These are phyloP conservation scores for Aphyosemion australe DNA, from an alignment of 2,113 vertebrate species.

Conservation along the genomic window DNA sequence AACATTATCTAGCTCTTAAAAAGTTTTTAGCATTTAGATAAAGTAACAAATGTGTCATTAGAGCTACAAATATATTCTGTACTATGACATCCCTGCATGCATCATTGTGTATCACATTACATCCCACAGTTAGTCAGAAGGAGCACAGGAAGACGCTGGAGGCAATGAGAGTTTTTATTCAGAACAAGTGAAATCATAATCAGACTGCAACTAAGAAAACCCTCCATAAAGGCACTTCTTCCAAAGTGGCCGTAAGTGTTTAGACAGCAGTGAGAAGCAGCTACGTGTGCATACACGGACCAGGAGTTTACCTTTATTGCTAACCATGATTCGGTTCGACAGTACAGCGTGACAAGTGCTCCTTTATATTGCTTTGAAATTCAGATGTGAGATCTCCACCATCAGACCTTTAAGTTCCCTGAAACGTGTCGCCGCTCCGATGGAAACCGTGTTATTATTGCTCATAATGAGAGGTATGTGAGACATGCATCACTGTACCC, in stretches of 20 bases:
- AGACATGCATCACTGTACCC: constrained; percentile 45
- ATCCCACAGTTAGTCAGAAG: constrained; percentile 11
- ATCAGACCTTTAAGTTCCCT: constrained; percentile 57
- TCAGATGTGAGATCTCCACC: constrained; percentile 36
- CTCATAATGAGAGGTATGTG: constrained; percentile 62
- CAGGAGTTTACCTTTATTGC: constrained; percentile 70
- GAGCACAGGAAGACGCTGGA: constrained; percentile 39
- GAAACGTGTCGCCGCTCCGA: constrained; percentile 63
- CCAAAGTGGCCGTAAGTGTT: constrained; percentile 71
- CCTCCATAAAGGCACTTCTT: constrained; percentile 77
- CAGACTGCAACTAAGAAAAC: constrained; percentile 57
- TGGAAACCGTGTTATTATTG: constrained; percentile 70
- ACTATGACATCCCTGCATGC: constrained; percentile 54
- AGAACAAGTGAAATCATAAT: constrained; percentile 72
- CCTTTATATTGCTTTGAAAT: constrained; percentile 67
- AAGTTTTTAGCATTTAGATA: constrained; percentile 50
- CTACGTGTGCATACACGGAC: constrained; percentile 56
- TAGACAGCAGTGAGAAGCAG: constrained; percentile 61
- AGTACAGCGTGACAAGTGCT: constrained; percentile 45
- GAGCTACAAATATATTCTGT: constrained; percentile 52
- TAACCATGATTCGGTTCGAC: constrained; percentile 52
- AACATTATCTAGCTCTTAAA: constrained; percentile 33
- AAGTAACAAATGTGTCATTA: constrained; percentile 39
- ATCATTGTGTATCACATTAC: constrained; percentile 22
- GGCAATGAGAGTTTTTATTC: constrained; percentile 75